These are phyloP conservation scores for Notarius lentiginosus DNA, from an alignment of 2,113 vertebrate genomes.

Conservation along the genomic window DNA sequence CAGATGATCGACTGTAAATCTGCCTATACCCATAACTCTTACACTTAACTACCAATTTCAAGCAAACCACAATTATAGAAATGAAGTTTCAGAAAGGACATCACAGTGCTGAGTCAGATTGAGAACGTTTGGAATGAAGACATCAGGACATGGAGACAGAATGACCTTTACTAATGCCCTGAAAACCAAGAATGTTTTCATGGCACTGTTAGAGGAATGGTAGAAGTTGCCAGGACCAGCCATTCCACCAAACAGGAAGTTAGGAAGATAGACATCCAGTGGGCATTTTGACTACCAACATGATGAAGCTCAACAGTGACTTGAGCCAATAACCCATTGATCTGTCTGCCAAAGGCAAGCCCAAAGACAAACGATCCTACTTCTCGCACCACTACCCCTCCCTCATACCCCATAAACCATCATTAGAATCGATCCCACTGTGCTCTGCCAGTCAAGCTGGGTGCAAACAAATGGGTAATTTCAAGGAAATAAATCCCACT, in stretches of 20 bases:
- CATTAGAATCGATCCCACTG: conserved; percentile 48
- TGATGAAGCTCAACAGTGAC: conserved; percentile 34
- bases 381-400: conserved; percentile 2
- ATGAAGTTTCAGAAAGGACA: neutral
- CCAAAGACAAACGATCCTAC: conserved; percentile 29
- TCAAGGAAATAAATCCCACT: conserved; percentile 46
- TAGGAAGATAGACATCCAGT: neutral
- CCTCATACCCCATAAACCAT: conserved; percentile 34
- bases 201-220: neutral
- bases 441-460: conserved; percentile 1
- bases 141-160: neutral
- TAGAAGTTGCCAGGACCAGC: neutral
- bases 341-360: conserved; percentile 23
- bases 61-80: neutral
- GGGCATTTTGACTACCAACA: neutral
- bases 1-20: neutral
- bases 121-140: neutral
- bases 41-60: neutral
- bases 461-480: neutral
- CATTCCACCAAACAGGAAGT: neutral
- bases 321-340: conserved; percentile 44
- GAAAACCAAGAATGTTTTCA: neutral
- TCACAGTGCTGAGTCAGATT: neutral
- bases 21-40: neutral
- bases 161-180: conserved; percentile 2